Conservation (phyloP, 2,797 vertebrate species). For the Halcyon leucocephala region DNA sequence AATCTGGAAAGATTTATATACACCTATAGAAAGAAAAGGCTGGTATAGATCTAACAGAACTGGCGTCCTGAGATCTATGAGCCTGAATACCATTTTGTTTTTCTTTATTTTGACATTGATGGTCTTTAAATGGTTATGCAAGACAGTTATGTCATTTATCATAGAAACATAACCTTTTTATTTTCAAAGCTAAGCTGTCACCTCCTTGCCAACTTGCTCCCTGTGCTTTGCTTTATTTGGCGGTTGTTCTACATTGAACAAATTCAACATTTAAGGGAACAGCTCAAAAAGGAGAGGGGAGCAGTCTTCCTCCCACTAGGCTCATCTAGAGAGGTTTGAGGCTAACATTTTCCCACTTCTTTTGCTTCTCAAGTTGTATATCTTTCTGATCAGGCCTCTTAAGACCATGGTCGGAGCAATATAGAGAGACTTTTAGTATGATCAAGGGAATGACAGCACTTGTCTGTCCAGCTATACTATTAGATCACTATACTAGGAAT, state of each 20-base stretch:
- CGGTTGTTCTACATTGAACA: background rate
- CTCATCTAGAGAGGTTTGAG: background rate
- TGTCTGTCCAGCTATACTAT: background rate
- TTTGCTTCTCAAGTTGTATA: background rate
- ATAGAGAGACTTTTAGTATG: background rate
- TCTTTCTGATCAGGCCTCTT: background rate
- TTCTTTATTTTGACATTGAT: background rate
- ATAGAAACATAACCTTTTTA: background rate
- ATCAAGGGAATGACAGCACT: background rate
- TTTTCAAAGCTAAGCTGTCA: background rate
- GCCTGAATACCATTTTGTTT: background rate
- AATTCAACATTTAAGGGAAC: background rate
- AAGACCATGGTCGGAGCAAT: background rate
- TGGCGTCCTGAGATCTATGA: background rate
- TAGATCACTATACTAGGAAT: background rate
- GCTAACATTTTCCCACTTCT: background rate
- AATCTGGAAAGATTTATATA: background rate
- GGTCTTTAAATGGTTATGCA: background rate
- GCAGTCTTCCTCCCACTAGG: background rate
- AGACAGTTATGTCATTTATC: background rate
- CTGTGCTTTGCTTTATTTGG: conserved; percentile 1
- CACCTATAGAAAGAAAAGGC: background rate
- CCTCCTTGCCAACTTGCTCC: background rate
- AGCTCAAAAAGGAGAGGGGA: background rate
- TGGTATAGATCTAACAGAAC: background rate